Percentiles rank a stretch among this genome's conserved stretches.
These are phyloP conservation scores for Andrena bicolor DNA, from an alignment of 2,888 invertebrate species.

Conservation along the genomic window DNA sequence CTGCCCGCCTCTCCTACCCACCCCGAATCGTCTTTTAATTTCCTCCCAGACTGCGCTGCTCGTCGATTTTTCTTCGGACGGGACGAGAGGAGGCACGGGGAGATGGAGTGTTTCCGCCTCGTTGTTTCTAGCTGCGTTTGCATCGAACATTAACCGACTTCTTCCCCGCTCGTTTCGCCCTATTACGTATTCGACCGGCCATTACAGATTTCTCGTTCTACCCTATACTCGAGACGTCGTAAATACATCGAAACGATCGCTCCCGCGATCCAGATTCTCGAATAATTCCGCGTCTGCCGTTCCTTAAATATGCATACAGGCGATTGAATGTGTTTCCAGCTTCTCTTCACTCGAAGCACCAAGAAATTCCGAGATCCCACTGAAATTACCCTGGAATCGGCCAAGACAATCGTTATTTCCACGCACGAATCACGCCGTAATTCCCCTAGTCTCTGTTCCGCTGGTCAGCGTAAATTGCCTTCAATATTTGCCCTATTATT, in stretches of 20 bases:
- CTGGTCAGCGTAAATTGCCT: not conserved
- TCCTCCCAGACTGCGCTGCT: not conserved
- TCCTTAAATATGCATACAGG: not conserved
- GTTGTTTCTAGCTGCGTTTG: not conserved
- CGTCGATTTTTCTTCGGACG: slow-evolving; percentile 19
- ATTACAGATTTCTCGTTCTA: slow-evolving; percentile 35
- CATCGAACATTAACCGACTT: slow-evolving; percentile 3
- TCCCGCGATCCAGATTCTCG: not conserved
- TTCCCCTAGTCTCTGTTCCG: not conserved
- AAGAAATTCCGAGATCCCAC: too few relatives aligned
- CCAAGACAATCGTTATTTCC: too few relatives aligned
- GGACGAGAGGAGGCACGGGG: not conserved
- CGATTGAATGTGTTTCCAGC: not conserved
- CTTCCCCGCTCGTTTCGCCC: not conserved
- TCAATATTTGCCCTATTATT: slow-evolving; percentile 23
- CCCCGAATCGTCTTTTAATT: slow-evolving; percentile 31
- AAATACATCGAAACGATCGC: slow-evolving; percentile 33
- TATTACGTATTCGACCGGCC: slow-evolving; percentile 31
- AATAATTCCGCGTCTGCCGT: slow-evolving; percentile 41
- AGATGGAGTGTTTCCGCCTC: not conserved
- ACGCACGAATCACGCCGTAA: not conserved
- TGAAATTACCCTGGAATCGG: too few relatives aligned
- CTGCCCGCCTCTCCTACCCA: too few relatives aligned
- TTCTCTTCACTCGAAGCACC: too few relatives aligned
- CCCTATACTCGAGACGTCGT: slow-evolving; percentile 23